phyloP scores from a whole-genome alignment of 2,113 vertebrate genomes.

The Myotis brandtii region DNA sequence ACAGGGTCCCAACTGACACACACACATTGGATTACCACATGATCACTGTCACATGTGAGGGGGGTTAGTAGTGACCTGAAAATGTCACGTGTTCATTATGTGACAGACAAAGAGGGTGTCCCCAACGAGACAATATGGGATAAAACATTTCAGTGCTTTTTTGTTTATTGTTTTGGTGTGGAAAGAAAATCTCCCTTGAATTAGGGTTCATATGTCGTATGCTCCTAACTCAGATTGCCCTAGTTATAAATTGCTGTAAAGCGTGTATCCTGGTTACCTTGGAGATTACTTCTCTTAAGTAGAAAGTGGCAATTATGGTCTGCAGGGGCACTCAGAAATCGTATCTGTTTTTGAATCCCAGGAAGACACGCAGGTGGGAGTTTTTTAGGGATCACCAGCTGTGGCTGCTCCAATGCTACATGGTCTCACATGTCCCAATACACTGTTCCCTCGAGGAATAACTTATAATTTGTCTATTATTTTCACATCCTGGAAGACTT shows the following conservation, averaged over 20 bases:
- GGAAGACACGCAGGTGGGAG: neutral
- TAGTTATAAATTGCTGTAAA: neutral
- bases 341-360: slow-evolving; percentile 16
- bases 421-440: neutral
- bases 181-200: neutral
- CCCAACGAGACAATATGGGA: neutral
- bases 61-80: neutral
- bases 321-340: neutral
- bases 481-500: slow-evolving; percentile 47
- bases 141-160: neutral
- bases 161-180: neutral
- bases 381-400: slow-evolving; percentile 32
- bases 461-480: slow-evolving; percentile 63
- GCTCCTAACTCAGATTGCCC: neutral
- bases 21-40: neutral
- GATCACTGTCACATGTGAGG: neutral
- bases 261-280: neutral
- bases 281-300: neutral
- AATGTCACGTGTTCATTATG: neutral
- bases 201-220: neutral
- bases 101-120: neutral
- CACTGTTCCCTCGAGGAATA: neutral
- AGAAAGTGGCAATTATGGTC: neutral
- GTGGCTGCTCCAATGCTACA: neutral
- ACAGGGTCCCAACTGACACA: neutral